Conservation (phyloP, 1,140 invertebrate species). For the Meloidogyne floridensis region DNA sequence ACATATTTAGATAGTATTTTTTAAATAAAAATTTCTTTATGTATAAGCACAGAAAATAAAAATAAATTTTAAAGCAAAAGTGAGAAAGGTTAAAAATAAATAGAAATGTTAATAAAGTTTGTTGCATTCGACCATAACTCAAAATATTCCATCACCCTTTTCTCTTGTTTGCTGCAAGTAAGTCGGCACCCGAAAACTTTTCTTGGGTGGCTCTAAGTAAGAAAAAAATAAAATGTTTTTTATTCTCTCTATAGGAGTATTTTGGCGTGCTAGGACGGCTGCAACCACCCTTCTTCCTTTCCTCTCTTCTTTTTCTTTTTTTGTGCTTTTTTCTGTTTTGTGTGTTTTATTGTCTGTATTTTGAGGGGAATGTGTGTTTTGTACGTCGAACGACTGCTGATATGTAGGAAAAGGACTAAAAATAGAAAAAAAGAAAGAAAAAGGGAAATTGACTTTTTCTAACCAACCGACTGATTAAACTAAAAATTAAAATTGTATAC, state of each 20-base stretch:
- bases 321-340: background rate
- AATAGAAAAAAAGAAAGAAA: too few relatives aligned
- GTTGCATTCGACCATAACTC: background rate
- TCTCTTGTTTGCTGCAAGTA: background rate
- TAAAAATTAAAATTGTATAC: too few relatives aligned
- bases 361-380: background rate
- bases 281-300: background rate
- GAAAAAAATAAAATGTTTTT: background rate
- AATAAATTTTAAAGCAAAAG: too few relatives aligned
- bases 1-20: too few relatives aligned
- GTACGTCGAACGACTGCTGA: background rate
- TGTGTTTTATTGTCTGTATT: slow-evolving; percentile 9
- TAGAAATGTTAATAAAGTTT: too few relatives aligned
- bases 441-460: too few relatives aligned
- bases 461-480: too few relatives aligned
- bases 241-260: background rate
- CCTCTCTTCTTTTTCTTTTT: background rate
- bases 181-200: background rate
- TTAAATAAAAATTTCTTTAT: too few relatives aligned
- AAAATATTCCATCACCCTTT: background rate
- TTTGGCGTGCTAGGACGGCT: slow-evolving; percentile 1
- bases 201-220: background rate
- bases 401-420: too few relatives aligned
- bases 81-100: too few relatives aligned
- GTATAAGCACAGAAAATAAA: too few relatives aligned